These are phyloP conservation scores for Pterostichus niger DNA, from an alignment of 2,888 invertebrate genomes.

Conservation along the genomic window DNA sequence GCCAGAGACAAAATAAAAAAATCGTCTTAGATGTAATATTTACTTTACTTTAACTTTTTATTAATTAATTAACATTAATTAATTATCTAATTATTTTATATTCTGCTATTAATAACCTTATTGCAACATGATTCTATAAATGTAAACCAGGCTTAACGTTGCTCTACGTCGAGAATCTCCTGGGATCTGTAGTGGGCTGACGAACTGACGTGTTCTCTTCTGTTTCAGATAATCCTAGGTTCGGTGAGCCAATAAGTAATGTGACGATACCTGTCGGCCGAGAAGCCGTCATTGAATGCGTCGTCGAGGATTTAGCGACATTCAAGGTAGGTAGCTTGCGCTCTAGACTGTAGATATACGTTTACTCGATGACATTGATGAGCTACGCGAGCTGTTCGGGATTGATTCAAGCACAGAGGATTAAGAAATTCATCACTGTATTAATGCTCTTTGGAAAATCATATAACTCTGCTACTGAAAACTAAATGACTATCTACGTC, in stretches of 20 bases:
- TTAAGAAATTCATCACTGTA: conserved; percentile 4
- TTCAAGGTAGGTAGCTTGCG: conserved; percentile 83
- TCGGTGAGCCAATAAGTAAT: conserved; percentile 87
- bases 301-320: conserved; percentile 86
- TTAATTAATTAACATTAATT: too few relatives aligned
- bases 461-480: too few relatives aligned
- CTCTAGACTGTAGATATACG: not conserved
- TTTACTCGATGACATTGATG: not conserved
- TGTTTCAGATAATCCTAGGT: conserved; percentile 85
- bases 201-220: conserved; percentile 35
- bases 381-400: not conserved
- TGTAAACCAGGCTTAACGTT: not conserved
- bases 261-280: conserved; percentile 88
- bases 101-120: not conserved
- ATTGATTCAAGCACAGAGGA: conserved; percentile 12
- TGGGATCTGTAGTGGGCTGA: not conserved
- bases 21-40: too few relatives aligned
- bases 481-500: too few relatives aligned
- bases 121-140: not conserved
- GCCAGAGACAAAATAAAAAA: too few relatives aligned
- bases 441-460: conserved; percentile 1
- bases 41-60: too few relatives aligned
- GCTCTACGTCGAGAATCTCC: not conserved
- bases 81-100: not conserved
- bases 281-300: conserved; percentile 87